Conservation (phyloP, 2,888 invertebrate species). For the Pristionchus arcanus region DNA sequence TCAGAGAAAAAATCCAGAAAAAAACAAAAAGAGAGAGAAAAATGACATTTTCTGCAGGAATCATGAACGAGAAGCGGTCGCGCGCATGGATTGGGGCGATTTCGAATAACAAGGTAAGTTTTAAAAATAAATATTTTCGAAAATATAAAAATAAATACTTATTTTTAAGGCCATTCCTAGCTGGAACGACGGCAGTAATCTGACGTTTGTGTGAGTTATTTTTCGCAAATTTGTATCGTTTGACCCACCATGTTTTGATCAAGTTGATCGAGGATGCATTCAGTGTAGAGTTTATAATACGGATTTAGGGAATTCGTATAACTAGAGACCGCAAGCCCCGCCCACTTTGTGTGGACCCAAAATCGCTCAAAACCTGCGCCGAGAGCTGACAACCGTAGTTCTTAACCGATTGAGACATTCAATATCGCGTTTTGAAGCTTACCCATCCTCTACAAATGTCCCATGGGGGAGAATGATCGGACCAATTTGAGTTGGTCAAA, state of each 20-base stretch:
- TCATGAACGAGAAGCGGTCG: background rate
- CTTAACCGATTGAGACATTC: too few relatives aligned
- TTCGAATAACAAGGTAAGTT: slow-evolving; percentile 10
- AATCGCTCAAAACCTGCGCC: too few relatives aligned
- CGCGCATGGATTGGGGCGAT: slow-evolving; percentile 19
- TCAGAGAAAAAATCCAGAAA: background rate
- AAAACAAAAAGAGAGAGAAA: too few relatives aligned
- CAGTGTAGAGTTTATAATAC: too few relatives aligned
- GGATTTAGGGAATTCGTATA: too few relatives aligned
- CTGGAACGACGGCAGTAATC: slow-evolving; percentile 36
- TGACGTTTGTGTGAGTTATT: slow-evolving; percentile 44
- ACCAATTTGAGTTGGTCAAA: too few relatives aligned
- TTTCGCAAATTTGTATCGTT: background rate
- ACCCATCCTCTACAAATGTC: too few relatives aligned
- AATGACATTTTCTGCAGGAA: slow-evolving; percentile 4
- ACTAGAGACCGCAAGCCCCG: too few relatives aligned
- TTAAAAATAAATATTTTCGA: background rate
- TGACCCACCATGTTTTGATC: background rate
- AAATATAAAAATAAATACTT: background rate
- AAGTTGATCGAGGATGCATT: background rate
- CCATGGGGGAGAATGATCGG: too few relatives aligned
- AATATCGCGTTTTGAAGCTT: too few relatives aligned
- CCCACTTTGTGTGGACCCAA: too few relatives aligned
- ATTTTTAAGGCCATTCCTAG: slow-evolving; percentile 7
- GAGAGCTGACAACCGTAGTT: too few relatives aligned